phyloP scores from a whole-genome alignment of 2,113 vertebrate species.

The Oncorhynchus keta region DNA sequence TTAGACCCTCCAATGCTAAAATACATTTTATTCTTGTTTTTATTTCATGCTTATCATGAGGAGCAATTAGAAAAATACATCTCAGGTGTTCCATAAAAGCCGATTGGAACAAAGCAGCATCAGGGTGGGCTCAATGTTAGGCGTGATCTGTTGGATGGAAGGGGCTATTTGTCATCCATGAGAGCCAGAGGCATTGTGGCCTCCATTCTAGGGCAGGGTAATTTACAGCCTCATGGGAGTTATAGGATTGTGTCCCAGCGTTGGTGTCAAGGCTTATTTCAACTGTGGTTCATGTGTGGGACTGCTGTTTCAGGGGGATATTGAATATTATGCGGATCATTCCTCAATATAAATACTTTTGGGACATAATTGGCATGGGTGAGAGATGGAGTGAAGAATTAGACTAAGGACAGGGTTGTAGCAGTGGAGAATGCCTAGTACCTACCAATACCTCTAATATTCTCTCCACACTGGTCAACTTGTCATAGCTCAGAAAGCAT shows the following conservation, averaged over 20 bases:
- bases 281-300: slow-evolving; percentile 34
- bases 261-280: slow-evolving; percentile 61
- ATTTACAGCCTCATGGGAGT: slow-evolving; percentile 53
- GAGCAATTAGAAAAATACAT: neutral
- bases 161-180: slow-evolving; percentile 49
- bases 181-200: slow-evolving; percentile 51
- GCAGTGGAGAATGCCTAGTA: neutral
- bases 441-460: neutral
- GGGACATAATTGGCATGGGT: slow-evolving; percentile 14
- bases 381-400: neutral
- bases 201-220: slow-evolving; percentile 58
- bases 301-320: slow-evolving; percentile 28
- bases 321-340: neutral
- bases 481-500: neutral
- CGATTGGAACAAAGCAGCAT: slow-evolving; percentile 45
- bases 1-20: neutral
- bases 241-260: slow-evolving; percentile 42
- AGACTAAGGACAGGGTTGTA: neutral
- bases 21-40: neutral
- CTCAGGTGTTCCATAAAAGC: slow-evolving; percentile 31
- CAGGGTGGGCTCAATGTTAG: slow-evolving; percentile 49
- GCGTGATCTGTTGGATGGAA: slow-evolving; percentile 46
- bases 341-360: neutral
- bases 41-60: neutral
- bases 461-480: neutral